These are phyloP conservation scores for Serrognathus titanus DNA, from an alignment of 2,888 invertebrate genomes.

Conservation along the genomic window DNA sequence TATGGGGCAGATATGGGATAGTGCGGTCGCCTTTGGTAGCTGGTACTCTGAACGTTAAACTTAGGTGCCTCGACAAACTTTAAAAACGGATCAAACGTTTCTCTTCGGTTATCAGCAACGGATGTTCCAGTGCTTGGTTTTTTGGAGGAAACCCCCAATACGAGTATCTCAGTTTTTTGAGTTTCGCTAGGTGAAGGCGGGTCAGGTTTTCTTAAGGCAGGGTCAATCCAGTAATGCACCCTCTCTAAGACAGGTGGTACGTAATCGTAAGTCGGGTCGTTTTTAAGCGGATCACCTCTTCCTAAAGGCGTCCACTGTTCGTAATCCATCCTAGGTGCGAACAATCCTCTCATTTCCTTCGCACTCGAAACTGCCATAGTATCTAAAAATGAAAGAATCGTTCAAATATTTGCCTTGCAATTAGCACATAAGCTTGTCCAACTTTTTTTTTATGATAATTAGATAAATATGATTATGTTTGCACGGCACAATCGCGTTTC, in stretches of 20 bases:
- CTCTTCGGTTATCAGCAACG: conserved; percentile 39
- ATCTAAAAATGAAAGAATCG: conserved; percentile 18
- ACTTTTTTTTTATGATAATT: too few relatives aligned
- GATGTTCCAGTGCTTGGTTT: conserved; percentile 58
- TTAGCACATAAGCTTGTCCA: too few relatives aligned
- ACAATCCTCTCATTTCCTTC: conserved; percentile 48
- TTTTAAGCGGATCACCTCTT: conserved; percentile 75
- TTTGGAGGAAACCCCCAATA: conserved; percentile 67
- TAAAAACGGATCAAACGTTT: conserved; percentile 47
- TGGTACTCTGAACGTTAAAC: conserved; percentile 41
- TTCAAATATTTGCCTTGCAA: too few relatives aligned
- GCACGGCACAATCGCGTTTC: too few relatives aligned
- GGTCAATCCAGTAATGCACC: conserved; percentile 78
- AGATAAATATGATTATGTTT: too few relatives aligned
- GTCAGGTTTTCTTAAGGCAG: conserved; percentile 57
- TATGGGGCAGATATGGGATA: conserved; percentile 47
- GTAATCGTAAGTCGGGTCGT: conserved; percentile 82
- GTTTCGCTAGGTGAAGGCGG: conserved; percentile 40
- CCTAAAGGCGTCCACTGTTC: conserved; percentile 84
- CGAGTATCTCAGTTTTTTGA: conserved; percentile 64
- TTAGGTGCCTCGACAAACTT: conserved; percentile 54
- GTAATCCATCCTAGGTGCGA: conserved; percentile 76
- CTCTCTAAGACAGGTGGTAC: conserved; percentile 76
- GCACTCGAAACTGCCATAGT: conserved; percentile 18
- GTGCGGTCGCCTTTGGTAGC: conserved; percentile 42